Evolutionary conservation across 2,113 vertebrate genomes (phyloP), one percentile per base, ranked within the genome.

Genomic region (Podilymbus podiceps): DNA sequence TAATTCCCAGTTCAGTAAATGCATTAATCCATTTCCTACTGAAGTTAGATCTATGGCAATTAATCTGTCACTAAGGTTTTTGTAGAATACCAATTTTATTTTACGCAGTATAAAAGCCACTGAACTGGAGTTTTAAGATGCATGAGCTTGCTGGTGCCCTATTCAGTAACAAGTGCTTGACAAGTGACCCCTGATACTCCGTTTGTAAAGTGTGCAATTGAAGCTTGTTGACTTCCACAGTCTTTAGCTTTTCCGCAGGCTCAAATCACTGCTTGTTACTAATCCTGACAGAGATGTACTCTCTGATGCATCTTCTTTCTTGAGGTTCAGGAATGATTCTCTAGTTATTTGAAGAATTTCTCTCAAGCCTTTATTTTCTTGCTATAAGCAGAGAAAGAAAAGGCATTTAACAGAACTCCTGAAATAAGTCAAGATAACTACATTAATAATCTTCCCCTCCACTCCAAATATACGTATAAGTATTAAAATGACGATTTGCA

Each of bases 321-420:
- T 99, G 46, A 99, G 98, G 82, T 99, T 98, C 94, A 99, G 97
- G 96, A 99, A 99, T 1, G 99, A 99, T 93, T 99, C 99, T 47
- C 99, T 98, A 66, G 99, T 99, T 97, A 99, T 99, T 80, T 99
- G 99, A 89, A 99, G 98, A 82, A 99, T 98, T 98, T 99, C 99
- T 94, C 99, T 97, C 69, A 99, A 98, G 75, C 99, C 99, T 83
- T 96, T 98, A 97, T 99, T 99, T 98, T 99, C 99, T 97, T 98
- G 98, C 98, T 98, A 44, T 56, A 97, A 95, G 8, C 95, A 62
- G 30, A 91, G 56, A 96, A 89, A 81, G n/a, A 95, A 91, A 88
- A 73, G 31, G 18, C 4, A 62, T 83, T 86, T 74, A 87, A n/a
- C 2, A 53, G 22, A 56, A 35, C 24, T 84, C 31, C 35, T 82